Evolutionary conservation across 2,797 vertebrate species (phyloP).

Genomic region (Pyrrhura leucotis): DNA sequence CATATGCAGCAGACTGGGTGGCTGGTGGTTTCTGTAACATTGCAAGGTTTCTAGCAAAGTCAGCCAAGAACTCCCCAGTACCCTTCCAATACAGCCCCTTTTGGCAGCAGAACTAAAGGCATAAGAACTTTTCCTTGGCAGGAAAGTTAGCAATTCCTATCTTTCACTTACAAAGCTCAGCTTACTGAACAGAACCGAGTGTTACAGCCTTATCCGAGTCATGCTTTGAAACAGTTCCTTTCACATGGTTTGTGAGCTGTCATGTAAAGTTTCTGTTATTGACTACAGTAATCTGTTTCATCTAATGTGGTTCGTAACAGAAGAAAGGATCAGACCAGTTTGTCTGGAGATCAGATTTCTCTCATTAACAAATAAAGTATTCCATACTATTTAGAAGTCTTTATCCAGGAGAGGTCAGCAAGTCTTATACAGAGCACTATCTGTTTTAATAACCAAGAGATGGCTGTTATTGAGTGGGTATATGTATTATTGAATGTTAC

Average conservation of each 20-base stretch:
- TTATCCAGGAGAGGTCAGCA: conserved; percentile 69
- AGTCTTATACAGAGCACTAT: conserved; percentile 57
- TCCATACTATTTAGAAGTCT: conserved; percentile 70
- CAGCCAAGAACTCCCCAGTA: background rate
- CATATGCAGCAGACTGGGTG: background rate
- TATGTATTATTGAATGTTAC: background rate
- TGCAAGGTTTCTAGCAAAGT: conserved; percentile 13
- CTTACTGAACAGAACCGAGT: background rate
- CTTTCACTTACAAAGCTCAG: background rate
- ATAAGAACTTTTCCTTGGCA: background rate
- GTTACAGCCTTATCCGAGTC: background rate
- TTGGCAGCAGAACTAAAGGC: background rate
- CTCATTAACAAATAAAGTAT: conserved; percentile 78
- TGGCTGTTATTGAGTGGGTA: background rate
- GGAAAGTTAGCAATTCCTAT: background rate
- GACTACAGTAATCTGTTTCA: background rate
- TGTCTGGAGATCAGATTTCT: conserved; percentile 52
- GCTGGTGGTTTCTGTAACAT: background rate
- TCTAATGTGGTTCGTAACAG: background rate
- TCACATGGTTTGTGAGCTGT: background rate
- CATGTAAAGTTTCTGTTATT: background rate
- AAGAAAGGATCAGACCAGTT: background rate
- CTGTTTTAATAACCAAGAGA: background rate
- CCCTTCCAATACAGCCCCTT: background rate
- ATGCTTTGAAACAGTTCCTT: background rate